phyloP scores from a whole-genome alignment of 1,140 invertebrate species.

The silkworm (Bombyx mori) region DNA sequence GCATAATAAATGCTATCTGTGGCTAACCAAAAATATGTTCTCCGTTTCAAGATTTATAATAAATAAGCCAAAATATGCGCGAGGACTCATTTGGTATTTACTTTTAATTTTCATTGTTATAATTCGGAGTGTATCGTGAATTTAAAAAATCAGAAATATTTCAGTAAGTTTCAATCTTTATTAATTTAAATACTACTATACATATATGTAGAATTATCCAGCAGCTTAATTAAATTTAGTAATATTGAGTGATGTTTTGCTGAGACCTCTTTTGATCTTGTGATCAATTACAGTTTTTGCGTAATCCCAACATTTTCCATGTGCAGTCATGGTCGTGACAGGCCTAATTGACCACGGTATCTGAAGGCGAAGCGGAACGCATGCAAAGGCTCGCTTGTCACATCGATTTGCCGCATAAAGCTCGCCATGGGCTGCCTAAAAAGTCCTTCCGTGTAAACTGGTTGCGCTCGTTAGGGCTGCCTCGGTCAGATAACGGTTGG shows the following conservation, averaged over 20 bases:
- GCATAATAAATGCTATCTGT: too few relatives aligned
- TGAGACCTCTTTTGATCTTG: background rate
- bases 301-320: conserved; percentile 11
- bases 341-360: conserved; percentile 28
- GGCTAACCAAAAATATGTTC: too few relatives aligned
- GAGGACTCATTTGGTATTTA: too few relatives aligned
- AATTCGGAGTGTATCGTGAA: too few relatives aligned
- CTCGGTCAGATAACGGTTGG: background rate
- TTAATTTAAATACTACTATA: background rate
- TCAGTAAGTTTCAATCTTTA: too few relatives aligned
- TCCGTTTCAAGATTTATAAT: too few relatives aligned
- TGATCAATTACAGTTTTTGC: background rate
- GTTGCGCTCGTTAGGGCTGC: conserved; percentile 21
- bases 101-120: too few relatives aligned
- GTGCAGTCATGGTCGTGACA: conserved; percentile 21
- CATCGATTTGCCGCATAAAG: conserved; percentile 27
- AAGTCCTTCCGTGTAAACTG: conserved; percentile 47
- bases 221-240: background rate
- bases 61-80: too few relatives aligned
- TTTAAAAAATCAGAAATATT: too few relatives aligned
- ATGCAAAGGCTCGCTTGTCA: conserved; percentile 30
- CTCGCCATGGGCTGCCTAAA: conserved; percentile 33
- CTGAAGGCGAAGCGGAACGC: conserved; percentile 20
- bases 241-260: background rate
- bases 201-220: background rate